These are phyloP conservation scores for Hippocampus mohnikei DNA, from an alignment of 2,113 vertebrate species.

Conservation along the genomic window DNA sequence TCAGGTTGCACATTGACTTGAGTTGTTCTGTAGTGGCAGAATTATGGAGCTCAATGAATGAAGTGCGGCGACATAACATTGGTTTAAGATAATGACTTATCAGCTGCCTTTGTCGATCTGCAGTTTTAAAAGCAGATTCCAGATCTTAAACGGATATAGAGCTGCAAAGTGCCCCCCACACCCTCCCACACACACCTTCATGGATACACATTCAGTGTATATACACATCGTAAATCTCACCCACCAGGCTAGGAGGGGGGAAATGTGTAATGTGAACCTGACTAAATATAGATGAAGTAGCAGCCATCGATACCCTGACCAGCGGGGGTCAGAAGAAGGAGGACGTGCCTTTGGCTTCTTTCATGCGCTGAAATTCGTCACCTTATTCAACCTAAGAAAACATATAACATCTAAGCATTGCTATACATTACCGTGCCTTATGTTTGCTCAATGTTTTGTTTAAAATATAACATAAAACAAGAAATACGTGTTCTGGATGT, in stretches of 20 bases:
- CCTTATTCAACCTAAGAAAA: slow-evolving; percentile 23
- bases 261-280: slow-evolving; percentile 71
- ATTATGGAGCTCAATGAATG: background rate
- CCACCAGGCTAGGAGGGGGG: slow-evolving; percentile 58
- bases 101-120: slow-evolving; percentile 1
- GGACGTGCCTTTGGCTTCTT: slow-evolving; percentile 54
- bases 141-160: slow-evolving; percentile 14
- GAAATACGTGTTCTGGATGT: slow-evolving; percentile 8
- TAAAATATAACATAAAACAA: background rate
- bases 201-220: slow-evolving; percentile 24
- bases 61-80: background rate
- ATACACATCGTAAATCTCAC: slow-evolving; percentile 68
- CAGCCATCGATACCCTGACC: slow-evolving; percentile 67
- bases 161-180: background rate
- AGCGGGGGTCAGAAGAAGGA: slow-evolving; percentile 57
- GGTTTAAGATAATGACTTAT: background rate
- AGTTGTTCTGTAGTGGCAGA: background rate
- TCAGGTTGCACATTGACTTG: slow-evolving; percentile 18
- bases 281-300: slow-evolving; percentile 72
- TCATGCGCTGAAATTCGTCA: slow-evolving; percentile 41
- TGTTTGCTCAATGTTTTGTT: background rate
- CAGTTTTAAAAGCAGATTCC: slow-evolving; percentile 10
- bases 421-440: background rate
- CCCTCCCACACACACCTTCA: slow-evolving; percentile 12
- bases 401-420: background rate